Conservation (phyloP, 2,113 vertebrate genomes). For the Etheostoma spectabile region DNA sequence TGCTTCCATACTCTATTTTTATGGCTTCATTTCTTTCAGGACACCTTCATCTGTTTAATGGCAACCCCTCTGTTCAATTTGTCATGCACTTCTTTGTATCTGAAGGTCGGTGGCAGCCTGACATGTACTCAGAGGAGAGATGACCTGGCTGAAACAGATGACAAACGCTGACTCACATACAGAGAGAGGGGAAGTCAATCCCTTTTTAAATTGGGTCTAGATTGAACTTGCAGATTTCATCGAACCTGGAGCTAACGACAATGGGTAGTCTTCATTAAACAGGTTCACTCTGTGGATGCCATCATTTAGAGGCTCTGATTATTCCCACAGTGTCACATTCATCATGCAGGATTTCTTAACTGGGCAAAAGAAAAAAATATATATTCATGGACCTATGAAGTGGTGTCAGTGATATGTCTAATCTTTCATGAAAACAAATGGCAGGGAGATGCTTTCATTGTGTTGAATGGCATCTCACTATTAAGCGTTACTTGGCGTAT, state of each 20-base stretch:
- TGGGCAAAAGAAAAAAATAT: no score
- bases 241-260: constrained; percentile 21
- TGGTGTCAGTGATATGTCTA: not conserved
- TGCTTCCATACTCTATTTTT: constrained; percentile 8
- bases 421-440: not conserved
- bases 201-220: constrained; percentile 36
- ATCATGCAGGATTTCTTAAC: not conserved
- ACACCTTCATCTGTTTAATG: constrained; percentile 17
- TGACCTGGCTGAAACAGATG: constrained; percentile 39
- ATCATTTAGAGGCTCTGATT: constrained; percentile 17
- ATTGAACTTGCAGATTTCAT: constrained; percentile 24
- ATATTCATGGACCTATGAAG: not conserved
- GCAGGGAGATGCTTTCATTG: not conserved
- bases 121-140: constrained; percentile 30
- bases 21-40: constrained; percentile 33
- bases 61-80: constrained; percentile 10
- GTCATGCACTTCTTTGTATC: constrained; percentile 28
- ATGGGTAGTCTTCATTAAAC: constrained; percentile 6
- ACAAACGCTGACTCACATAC: constrained; percentile 15
- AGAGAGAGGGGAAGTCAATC: constrained; percentile 33
- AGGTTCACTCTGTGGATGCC: not conserved
- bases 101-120: constrained; percentile 53
- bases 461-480: not conserved
- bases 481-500: not conserved
- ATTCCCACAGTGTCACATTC: not conserved